phyloP scores from a whole-genome alignment of 1,140 invertebrate species.

The Sminthurinus signatus region DNA sequence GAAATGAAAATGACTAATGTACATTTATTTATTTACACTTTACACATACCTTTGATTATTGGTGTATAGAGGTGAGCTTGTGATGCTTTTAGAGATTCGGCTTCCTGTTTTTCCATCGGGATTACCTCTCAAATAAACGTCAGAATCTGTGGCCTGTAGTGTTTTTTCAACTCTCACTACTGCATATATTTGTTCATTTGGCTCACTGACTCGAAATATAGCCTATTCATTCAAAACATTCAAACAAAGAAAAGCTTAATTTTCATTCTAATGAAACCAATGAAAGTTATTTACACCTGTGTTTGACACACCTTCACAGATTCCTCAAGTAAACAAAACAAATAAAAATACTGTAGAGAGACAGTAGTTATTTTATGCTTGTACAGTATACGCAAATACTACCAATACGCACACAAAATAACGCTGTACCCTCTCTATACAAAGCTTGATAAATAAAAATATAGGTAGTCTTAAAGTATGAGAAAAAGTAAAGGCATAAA shows the following conservation, averaged over 20 bases:
- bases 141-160: slow-evolving; percentile 71
- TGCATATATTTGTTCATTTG: slow-evolving; percentile 79
- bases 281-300: not conserved
- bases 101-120: slow-evolving; percentile 67
- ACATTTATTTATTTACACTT: not conserved
- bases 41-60: slow-evolving; percentile 51
- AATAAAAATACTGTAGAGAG: no score
- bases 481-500: no score
- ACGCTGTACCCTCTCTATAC: no score
- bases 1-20: not conserved
- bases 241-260: slow-evolving; percentile 5
- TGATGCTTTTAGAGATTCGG: slow-evolving; percentile 63
- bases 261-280: not conserved
- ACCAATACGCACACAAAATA: no score
- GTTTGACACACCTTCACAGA: not conserved
- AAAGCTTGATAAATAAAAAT: no score
- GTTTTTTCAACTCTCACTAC: slow-evolving; percentile 84
- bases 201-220: slow-evolving; percentile 71
- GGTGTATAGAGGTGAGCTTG: slow-evolving; percentile 34
- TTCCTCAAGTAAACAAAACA: not conserved
- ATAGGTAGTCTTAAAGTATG: no score
- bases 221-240: no score
- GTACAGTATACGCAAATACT: no score
- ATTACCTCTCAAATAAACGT: slow-evolving; percentile 69
- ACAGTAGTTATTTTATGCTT: no score